Evolutionary conservation across 37 sponge, comb jelly and placozoan species (phyloP).

Genomic region (Mnemiopsis leidyi): DNA sequence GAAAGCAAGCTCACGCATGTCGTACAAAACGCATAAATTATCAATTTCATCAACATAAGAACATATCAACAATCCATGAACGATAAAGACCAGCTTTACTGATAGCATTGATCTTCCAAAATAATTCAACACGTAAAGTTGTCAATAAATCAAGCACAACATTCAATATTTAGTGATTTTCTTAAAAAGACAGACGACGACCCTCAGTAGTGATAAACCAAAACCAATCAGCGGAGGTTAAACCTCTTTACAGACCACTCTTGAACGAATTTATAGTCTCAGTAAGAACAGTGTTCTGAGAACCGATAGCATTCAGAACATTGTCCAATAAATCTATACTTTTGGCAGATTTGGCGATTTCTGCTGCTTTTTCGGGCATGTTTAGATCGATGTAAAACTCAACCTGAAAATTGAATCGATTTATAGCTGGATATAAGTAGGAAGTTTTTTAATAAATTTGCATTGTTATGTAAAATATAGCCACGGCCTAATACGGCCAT

Average conservation of each 20-base stretch:
- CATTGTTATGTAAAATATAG: too few species aligned
- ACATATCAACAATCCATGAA: neutral
- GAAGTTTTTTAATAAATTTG: too few species aligned
- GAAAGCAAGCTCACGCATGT: neutral
- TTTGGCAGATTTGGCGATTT: neutral
- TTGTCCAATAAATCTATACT: constrained; percentile 8
- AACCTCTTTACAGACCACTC: neutral
- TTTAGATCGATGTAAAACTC: constrained; percentile 42
- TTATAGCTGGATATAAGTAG: too few species aligned
- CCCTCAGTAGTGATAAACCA: too few species aligned
- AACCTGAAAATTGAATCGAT: constrained; percentile 28
- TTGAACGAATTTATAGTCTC: constrained; percentile 54
- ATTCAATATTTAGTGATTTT: too few species aligned
- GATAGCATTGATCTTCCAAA: too few species aligned
- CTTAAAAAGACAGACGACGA: too few species aligned
- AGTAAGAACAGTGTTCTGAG: constrained; percentile 5
- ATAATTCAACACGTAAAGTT: neutral
- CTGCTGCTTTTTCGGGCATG: constrained; percentile 56
- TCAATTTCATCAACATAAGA: neutral
- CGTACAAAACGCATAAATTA: neutral
- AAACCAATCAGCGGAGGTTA: too few species aligned
- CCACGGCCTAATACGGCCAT: too few species aligned
- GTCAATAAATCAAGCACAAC: neutral
- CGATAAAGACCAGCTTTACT: neutral
- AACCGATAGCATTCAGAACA: neutral